These are phyloP conservation scores for Ifrita kowaldi DNA, from an alignment of 2,113 vertebrate species.

Conservation along the genomic window DNA sequence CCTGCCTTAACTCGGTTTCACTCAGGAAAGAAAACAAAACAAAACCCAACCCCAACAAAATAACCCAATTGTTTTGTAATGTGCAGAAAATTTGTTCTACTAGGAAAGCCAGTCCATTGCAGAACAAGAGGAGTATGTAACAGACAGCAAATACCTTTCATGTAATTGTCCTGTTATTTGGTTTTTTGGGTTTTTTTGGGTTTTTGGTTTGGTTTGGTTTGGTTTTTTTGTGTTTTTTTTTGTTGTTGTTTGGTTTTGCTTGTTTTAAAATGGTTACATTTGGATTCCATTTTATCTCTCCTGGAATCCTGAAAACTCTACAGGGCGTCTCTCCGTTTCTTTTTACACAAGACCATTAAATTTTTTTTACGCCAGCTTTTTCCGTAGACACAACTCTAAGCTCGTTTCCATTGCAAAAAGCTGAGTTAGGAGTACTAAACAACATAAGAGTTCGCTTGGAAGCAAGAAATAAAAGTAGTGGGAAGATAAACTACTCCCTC, in stretches of 20 bases:
- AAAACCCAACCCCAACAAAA: neutral
- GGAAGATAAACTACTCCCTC: neutral
- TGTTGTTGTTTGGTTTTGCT: too few species aligned
- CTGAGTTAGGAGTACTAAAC: neutral
- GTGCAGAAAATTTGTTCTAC: neutral
- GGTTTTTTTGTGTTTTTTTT: too few species aligned
- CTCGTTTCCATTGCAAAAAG: neutral
- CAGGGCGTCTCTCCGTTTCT: neutral
- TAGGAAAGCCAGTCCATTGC: neutral
- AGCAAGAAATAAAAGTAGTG: neutral
- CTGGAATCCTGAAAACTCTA: neutral
- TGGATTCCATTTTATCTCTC: neutral
- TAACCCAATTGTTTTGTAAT: neutral
- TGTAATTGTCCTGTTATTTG: neutral
- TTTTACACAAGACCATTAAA: neutral
- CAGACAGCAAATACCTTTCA: neutral
- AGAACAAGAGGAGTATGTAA: neutral
- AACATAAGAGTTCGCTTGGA: neutral
- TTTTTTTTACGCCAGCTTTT: neutral
- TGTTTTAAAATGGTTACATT: neutral
- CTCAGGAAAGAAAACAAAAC: neutral
- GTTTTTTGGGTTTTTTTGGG: accelerated
- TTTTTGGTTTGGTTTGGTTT: too few species aligned
- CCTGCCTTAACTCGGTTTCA: neutral
- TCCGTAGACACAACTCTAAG: neutral